phyloP scores from a whole-genome alignment of 2,113 vertebrate genomes.

The Ranitomeya variabilis region DNA sequence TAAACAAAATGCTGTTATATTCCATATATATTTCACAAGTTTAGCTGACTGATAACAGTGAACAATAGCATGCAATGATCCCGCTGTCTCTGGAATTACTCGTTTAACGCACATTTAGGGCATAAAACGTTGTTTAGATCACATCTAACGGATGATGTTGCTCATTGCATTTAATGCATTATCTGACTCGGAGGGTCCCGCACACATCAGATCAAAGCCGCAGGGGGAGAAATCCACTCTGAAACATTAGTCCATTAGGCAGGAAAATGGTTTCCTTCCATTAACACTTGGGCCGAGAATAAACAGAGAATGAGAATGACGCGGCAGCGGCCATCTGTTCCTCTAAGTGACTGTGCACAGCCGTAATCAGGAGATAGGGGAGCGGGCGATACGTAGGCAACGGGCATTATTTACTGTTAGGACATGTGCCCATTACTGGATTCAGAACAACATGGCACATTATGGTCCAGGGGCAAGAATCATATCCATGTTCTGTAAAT shows the following conservation, averaged over 20 bases:
- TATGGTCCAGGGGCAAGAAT: constrained; percentile 28
- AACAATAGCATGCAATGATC: no score
- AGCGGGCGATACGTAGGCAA: not conserved
- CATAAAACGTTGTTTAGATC: not conserved
- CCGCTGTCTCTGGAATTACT: no score
- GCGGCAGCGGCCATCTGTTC: constrained; percentile 28
- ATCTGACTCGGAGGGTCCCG: not conserved
- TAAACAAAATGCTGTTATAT: no score
- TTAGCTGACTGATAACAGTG: no score
- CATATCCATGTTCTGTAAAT: not conserved
- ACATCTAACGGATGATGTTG: not conserved
- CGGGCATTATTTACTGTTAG: not conserved
- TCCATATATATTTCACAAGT: no score
- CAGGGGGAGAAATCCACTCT: not conserved
- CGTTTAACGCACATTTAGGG: no score
- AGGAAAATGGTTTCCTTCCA: constrained; percentile 13
- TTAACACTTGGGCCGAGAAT: constrained; percentile 48
- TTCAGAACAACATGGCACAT: not conserved
- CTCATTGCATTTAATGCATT: not conserved
- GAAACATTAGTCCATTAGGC: constrained; percentile 38
- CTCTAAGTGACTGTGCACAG: constrained; percentile 15
- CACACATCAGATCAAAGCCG: not conserved
- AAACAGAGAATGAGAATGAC: not conserved
- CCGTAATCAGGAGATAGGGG: not conserved
- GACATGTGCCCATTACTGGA: not conserved